Conservation (phyloP, 2,797 vertebrate genomes). For the Siniperca obscura region DNA sequence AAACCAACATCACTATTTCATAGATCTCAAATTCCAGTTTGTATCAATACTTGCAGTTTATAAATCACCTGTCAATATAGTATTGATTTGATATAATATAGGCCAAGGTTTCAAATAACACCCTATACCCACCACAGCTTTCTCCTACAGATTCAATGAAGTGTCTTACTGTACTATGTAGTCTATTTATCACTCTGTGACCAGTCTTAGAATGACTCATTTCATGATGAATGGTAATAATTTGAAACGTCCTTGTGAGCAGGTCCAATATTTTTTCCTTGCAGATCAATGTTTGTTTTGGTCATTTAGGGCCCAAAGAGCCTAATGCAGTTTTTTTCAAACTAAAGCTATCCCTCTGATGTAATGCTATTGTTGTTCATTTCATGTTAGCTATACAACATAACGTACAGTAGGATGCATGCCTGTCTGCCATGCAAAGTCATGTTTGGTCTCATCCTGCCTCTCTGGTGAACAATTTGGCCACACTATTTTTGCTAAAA, state of each 20-base stretch:
- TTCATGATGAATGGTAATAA: constrained; percentile 40
- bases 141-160: constrained; percentile 2
- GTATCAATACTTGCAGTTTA: constrained; percentile 11
- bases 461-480: neutral
- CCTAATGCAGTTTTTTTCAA: constrained; percentile 13
- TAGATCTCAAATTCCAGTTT: constrained; percentile 26
- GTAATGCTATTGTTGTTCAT: constrained; percentile 21
- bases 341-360: constrained; percentile 10
- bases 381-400: constrained; percentile 3
- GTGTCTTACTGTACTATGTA: neutral
- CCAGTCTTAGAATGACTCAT: neutral
- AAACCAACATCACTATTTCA: constrained; percentile 21
- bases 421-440: constrained; percentile 8
- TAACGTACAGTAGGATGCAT: neutral
- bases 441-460: constrained; percentile 13
- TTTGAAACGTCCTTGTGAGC: constrained; percentile 23
- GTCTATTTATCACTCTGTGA: constrained; percentile 34
- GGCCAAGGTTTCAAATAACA: constrained; percentile 15
- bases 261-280: constrained; percentile 6
- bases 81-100: constrained; percentile 51
- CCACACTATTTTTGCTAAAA: neutral
- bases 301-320: neutral
- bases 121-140: neutral
- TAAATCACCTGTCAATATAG: neutral
- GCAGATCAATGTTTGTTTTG: constrained; percentile 49